Evolutionary conservation across 1,140 invertebrate species (phyloP).

Genomic region (Gonatopus flavifemur): DNA sequence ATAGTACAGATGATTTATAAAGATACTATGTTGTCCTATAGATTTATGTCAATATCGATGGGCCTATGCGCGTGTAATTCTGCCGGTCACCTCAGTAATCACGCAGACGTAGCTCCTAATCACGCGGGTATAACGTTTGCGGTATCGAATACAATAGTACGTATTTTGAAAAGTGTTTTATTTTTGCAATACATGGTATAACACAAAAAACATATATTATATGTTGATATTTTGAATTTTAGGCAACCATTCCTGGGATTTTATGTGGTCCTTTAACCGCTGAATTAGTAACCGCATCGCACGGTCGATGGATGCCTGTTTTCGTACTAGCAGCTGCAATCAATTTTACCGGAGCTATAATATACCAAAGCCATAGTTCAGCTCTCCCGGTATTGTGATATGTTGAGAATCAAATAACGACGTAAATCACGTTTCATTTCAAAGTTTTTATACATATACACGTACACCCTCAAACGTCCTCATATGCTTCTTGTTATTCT

Average conservation of each 20-base stretch:
- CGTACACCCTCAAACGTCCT: no score
- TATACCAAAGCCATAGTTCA: slow-evolving; percentile 76
- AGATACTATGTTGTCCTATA: slow-evolving; percentile 33
- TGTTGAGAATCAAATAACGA: neutral
- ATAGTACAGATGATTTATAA: slow-evolving; percentile 1
- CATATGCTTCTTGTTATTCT: neutral
- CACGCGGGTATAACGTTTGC: slow-evolving; percentile 81
- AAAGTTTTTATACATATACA: neutral
- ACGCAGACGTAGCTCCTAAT: slow-evolving; percentile 79
- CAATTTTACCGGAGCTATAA: slow-evolving; percentile 76
- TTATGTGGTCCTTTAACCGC: slow-evolving; percentile 78
- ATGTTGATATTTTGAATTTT: slow-evolving; percentile 20
- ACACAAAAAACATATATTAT: neutral
- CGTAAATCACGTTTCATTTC: neutral
- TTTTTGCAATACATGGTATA: neutral
- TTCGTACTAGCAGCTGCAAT: slow-evolving; percentile 73
- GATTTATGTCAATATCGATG: slow-evolving; percentile 77
- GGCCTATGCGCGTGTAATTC: slow-evolving; percentile 78
- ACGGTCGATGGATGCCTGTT: slow-evolving; percentile 76
- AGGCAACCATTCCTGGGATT: slow-evolving; percentile 79
- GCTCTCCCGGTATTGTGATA: slow-evolving; percentile 67
- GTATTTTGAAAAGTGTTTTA: slow-evolving; percentile 24
- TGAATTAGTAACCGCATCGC: slow-evolving; percentile 71
- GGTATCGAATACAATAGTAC: slow-evolving; percentile 76
- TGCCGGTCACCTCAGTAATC: slow-evolving; percentile 78